Conservation (phyloP, 2,888 invertebrate species). For the Amiota communis region DNA sequence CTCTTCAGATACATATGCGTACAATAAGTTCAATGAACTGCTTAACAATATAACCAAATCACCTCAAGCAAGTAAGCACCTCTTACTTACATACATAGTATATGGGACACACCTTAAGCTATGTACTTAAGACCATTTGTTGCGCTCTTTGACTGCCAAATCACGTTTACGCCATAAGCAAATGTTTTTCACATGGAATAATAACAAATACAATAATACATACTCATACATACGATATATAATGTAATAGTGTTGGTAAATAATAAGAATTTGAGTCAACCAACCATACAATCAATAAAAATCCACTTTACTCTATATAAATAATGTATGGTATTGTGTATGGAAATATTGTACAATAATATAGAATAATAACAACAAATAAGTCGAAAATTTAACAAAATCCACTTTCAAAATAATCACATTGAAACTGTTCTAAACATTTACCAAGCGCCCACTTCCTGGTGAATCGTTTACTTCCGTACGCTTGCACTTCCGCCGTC, state of each 20-base stretch:
- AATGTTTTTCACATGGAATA: no score
- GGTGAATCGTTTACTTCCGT: background rate
- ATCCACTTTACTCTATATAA: constrained; percentile 25
- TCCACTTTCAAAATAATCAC: constrained; percentile 13
- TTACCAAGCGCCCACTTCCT: background rate
- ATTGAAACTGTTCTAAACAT: background rate
- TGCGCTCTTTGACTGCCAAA: no score
- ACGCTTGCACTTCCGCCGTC: background rate
- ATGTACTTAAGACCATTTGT: no score
- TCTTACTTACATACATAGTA: no score
- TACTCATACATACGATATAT: no score
- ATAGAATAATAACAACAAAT: constrained; percentile 54
- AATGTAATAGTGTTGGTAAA: background rate
- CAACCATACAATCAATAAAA: constrained; percentile 1
- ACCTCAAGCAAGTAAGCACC: no score
- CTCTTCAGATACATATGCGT: background rate
- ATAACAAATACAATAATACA: no score
- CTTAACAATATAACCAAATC: no score
- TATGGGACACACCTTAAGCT: no score
- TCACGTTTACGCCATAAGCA: no score
- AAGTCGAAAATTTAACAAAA: constrained; percentile 36
- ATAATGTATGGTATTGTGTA: background rate
- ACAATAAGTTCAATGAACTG: background rate
- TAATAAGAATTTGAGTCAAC: background rate
- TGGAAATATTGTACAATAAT: constrained; percentile 41